These are phyloP conservation scores for Betta splendens DNA, from an alignment of 2,797 vertebrate genomes.

Conservation along the genomic window DNA sequence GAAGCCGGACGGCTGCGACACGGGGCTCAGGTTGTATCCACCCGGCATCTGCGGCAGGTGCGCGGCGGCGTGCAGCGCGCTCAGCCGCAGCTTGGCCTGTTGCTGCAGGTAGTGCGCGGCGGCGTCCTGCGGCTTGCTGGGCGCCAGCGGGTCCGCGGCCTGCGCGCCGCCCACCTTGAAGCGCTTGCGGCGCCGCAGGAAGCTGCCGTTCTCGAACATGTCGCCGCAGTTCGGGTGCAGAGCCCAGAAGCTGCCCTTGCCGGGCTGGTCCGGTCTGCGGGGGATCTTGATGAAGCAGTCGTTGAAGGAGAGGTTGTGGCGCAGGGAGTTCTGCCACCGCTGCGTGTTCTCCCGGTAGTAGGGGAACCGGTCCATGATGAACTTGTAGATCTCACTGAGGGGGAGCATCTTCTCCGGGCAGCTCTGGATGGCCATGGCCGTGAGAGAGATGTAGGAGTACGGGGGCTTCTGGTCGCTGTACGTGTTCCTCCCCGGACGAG, in stretches of 20 bases:
- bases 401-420: conserved; percentile 98
- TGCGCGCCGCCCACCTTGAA: conserved; percentile 87
- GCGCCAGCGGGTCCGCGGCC: conserved; percentile 85
- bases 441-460: conserved; percentile 97
- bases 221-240: conserved; percentile 96
- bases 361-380: conserved; percentile 98
- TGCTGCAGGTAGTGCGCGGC: conserved; percentile 94
- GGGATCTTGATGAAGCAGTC: conserved; percentile 99
- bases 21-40: conserved; percentile 86
- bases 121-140: conserved; percentile 87
- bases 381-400: conserved; percentile 97
- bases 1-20: conserved; percentile 89
- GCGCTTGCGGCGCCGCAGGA: conserved; percentile 91
- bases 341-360: conserved; percentile 98
- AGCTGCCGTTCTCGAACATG: conserved; percentile 96
- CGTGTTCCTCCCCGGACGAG: conserved; percentile 95
- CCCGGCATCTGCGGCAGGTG: conserved; percentile 89
- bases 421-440: conserved; percentile 98
- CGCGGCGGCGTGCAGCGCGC: conserved; percentile 89
- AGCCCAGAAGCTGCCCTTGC: conserved; percentile 98
- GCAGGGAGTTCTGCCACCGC: conserved; percentile 97
- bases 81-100: conserved; percentile 93
- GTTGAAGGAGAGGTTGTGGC: conserved; percentile 99
- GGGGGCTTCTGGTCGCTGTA: conserved; percentile 98
- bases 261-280: conserved; percentile 93